Evolutionary conservation across 1,140 invertebrate species (phyloP), one percentile per base, ranked within the genome.

Genomic region (Brachionus rubens): DNA sequence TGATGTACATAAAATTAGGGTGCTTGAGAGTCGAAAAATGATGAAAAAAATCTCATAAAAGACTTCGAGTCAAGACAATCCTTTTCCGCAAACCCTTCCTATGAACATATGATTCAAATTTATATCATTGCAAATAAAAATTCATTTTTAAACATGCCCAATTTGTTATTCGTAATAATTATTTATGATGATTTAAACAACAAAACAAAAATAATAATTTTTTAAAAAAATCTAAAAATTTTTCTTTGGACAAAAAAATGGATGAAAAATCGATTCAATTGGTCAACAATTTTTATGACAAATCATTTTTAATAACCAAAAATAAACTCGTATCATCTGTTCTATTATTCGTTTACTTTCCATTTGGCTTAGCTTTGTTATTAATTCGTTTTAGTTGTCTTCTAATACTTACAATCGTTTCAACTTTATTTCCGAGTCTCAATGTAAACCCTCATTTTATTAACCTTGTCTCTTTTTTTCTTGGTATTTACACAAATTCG

Each of bases 121-220:
- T n/a, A n/a, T n/a, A n/a, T n/a, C n/a, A n/a, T n/a, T n/a, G n/a
- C n/a, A n/a, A n/a, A n/a, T n/a, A n/a, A n/a, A n/a, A n/a, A n/a
- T n/a, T n/a, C n/a, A n/a, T n/a, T n/a, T n/a, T n/a, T n/a, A n/a
- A n/a, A n/a, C n/a, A n/a, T n/a, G n/a, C n/a, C n/a, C n/a, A n/a
- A n/a, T n/a, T n/a, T n/a, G n/a, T n/a, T n/a, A 33, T n/a, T 48
- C 12, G 4, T 16, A 48, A 48, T 48, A 59, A 59, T 59, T 36
- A 59, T 36, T 59, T 36, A 59, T 59, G 54, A 59, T n/a, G 28
- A 59, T n/a, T n/a, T n/a, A n/a, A n/a, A n/a, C n/a, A n/a, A 28
- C 12, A 26, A 54, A 54, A 14, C 33, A 28, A 54, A 28, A 28
- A 24, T 12, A 54, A 54, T 54, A 28, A 54, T 54, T 54, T 54